phyloP scores from a whole-genome alignment of 1,140 invertebrate species.

The Colletes latitarsis region DNA sequence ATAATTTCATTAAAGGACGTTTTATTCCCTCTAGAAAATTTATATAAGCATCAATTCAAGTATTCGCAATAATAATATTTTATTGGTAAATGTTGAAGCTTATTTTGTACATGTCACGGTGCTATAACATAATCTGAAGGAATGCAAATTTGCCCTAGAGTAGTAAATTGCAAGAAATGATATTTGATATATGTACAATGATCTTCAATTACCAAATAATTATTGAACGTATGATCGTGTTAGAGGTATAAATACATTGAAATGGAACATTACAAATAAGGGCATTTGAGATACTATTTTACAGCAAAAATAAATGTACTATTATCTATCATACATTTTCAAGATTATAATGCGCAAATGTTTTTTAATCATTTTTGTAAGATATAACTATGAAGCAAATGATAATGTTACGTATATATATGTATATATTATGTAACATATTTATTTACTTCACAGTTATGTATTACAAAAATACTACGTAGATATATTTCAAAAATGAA shows the following conservation, averaged over 20 bases:
- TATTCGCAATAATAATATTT: conserved; percentile 44
- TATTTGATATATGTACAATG: conserved; percentile 73
- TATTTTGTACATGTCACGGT: conserved; percentile 73
- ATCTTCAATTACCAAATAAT: conserved; percentile 25
- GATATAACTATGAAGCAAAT: conserved; percentile 5
- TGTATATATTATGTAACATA: background rate
- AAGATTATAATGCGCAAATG: background rate
- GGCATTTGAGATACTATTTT: conserved; percentile 35
- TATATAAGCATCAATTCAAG: conserved; percentile 34
- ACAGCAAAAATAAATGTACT: conserved; percentile 47
- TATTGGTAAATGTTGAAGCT: conserved; percentile 66
- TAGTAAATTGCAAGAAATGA: conserved; percentile 71
- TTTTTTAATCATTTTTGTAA: background rate
- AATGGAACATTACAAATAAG: conserved; percentile 19
- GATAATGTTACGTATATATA: background rate
- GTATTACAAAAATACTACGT: too few species aligned
- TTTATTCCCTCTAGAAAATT: conserved; percentile 30
- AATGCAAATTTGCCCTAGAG: conserved; percentile 53
- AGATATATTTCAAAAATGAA: conserved; percentile 16
- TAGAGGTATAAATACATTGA: conserved; percentile 29
- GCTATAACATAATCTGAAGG: conserved; percentile 70
- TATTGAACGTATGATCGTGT: conserved; percentile 39
- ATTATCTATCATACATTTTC: conserved; percentile 29
- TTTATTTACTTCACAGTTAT: background rate
- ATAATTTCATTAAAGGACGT: conserved; percentile 18